Percentiles rank a stretch among this genome's conserved stretches.
phyloP scores from a whole-genome alignment of 2,888 invertebrate species.

The Oscheius sp. region DNA sequence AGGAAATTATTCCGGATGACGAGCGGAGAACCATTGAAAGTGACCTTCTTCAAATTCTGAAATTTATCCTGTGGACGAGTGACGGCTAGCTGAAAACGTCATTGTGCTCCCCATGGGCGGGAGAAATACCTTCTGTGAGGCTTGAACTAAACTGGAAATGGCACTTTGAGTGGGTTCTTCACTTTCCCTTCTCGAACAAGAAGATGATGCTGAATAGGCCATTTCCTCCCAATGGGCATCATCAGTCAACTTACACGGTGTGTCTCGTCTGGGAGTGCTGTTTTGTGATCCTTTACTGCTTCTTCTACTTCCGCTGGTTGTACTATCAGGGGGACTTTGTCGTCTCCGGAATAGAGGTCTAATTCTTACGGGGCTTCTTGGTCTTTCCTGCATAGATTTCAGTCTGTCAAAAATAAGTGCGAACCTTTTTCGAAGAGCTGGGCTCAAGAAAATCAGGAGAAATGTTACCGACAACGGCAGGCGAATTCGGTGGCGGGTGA shows the following conservation, averaged over 20 bases:
- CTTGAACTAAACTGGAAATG: conserved; percentile 7
- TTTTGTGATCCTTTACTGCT: conserved; percentile 34
- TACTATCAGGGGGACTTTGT: conserved; percentile 29
- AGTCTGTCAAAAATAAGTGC: neutral
- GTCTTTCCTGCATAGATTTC: neutral
- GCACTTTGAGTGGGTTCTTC: conserved; percentile 17
- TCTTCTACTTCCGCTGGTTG: conserved; percentile 34
- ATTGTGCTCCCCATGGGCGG: too few species aligned
- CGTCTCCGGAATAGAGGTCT: conserved; percentile 15
- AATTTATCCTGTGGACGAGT: conserved; percentile 16
- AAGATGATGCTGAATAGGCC: conserved; percentile 15
- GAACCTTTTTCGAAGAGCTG: neutral
- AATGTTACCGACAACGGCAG: conserved; percentile 19
- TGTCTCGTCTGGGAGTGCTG: conserved; percentile 20
- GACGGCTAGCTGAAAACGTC: conserved; percentile 8
- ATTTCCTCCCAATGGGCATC: neutral
- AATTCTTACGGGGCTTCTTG: neutral
- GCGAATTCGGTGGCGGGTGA: conserved; percentile 27
- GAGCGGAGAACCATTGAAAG: conserved; percentile 29
- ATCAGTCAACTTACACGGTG: conserved; percentile 20
- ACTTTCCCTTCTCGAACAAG: conserved; percentile 20
- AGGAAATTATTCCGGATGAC: conserved; percentile 29
- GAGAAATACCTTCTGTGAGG: neutral
- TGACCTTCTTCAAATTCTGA: conserved; percentile 17
- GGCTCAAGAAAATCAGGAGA: conserved; percentile 9